Evolutionary conservation across 92 coral and sea anemone genomes (phyloP).

Genomic region (Epizoanthus scotinus): DNA sequence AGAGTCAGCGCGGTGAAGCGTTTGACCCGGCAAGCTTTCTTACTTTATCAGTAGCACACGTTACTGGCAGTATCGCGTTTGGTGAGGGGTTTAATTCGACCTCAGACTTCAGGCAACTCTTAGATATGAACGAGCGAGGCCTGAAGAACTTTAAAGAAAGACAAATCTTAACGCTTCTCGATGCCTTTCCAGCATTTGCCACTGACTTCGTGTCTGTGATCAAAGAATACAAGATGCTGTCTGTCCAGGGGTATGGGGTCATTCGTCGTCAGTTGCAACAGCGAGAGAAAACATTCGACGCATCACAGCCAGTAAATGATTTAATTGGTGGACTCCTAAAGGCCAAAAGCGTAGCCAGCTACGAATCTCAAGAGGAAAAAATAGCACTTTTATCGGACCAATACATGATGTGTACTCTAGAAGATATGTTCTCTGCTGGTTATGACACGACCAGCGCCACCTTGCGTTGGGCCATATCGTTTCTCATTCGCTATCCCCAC

Average conservation of each 20-base stretch:
- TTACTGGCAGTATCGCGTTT: too few species aligned
- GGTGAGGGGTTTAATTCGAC: too few species aligned
- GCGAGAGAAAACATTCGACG: slow-evolving; percentile 10
- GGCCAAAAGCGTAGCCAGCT: background rate
- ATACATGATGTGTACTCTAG: background rate
- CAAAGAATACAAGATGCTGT: background rate
- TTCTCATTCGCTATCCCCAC: too few species aligned
- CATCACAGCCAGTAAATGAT: slow-evolving; percentile 6
- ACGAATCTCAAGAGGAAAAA: background rate
- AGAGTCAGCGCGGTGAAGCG: too few species aligned
- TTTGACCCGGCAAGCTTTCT: too few species aligned
- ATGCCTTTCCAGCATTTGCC: too few species aligned
- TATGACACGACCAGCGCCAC: background rate
- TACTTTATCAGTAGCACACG: too few species aligned
- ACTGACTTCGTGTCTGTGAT: background rate
- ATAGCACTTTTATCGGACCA: background rate
- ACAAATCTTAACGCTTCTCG: too few species aligned
- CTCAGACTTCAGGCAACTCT: too few species aligned
- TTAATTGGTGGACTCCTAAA: slow-evolving; percentile 1
- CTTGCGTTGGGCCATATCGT: too few species aligned
- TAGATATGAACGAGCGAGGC: too few species aligned
- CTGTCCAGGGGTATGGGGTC: slow-evolving; percentile 29
- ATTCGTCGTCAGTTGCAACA: slow-evolving; percentile 10
- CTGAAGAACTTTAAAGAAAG: too few species aligned
- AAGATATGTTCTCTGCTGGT: background rate